phyloP scores from a whole-genome alignment of 2,797 vertebrate genomes.

The Bovichtus variegatus region DNA sequence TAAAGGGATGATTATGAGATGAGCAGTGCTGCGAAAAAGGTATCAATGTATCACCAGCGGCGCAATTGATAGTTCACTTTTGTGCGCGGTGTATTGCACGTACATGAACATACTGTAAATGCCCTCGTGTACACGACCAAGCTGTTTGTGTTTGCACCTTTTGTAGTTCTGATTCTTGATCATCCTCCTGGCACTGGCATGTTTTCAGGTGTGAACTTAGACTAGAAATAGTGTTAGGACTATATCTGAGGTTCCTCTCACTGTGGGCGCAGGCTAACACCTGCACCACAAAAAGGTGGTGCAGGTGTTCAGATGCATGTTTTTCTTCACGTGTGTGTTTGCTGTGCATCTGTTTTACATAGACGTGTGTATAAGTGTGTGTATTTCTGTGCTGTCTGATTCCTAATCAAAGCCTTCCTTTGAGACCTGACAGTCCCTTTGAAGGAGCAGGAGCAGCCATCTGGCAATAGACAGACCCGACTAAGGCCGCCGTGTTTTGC shows the following conservation, averaged over 20 bases:
- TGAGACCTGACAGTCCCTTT: constrained; percentile 70
- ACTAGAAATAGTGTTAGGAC: not conserved
- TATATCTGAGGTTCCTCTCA: not conserved
- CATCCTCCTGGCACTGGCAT: not conserved
- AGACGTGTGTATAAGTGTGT: not conserved
- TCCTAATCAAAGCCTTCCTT: constrained; percentile 73
- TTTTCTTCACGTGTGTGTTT: constrained; percentile 17
- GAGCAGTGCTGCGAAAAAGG: not conserved
- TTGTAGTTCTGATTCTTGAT: not conserved
- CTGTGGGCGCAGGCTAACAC: not conserved
- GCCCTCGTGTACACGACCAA: not conserved
- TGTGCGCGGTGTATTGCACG: not conserved
- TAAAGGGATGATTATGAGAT: not conserved
- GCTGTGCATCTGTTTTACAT: constrained; percentile 47
- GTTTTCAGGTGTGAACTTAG: constrained; percentile 5
- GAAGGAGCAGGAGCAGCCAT: constrained; percentile 69
- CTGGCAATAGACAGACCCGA: constrained; percentile 59
- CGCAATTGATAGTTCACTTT: not conserved
- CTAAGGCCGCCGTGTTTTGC: constrained; percentile 44
- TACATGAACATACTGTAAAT: not conserved
- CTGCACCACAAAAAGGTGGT: too few relatives aligned
- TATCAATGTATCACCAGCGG: not conserved
- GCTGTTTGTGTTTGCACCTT: not conserved
- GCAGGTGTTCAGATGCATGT: not conserved
- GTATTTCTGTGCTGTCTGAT: constrained; percentile 31